Percentiles rank a stretch among this genome's conserved stretches.
These are phyloP conservation scores for Orius laevigatus DNA, from an alignment of 1,140 invertebrate genomes.

Conservation along the genomic window DNA sequence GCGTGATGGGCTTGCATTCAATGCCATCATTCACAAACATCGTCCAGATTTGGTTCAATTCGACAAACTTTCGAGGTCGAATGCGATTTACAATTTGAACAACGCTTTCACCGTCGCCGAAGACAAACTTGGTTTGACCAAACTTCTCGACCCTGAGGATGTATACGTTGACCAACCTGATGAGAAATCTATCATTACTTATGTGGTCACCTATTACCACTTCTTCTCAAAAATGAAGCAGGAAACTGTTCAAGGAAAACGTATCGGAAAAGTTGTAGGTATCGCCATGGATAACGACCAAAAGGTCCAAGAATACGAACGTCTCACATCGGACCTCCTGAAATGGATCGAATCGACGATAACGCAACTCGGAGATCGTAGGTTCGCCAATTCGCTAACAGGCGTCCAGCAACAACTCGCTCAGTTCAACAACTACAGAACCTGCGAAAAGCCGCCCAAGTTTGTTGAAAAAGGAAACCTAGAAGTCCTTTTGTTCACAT, in stretches of 20 bases:
- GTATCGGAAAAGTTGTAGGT: conserved; percentile 94
- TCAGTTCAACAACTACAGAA: conserved; percentile 94
- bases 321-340: conserved; percentile 84
- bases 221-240: conserved; percentile 99
- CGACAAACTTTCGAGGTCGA: conserved; percentile 89
- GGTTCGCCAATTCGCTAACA: conserved; percentile 87
- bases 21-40: conserved; percentile 99
- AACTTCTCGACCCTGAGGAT: conserved; percentile 97
- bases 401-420: conserved; percentile 92
- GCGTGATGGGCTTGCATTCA: conserved; percentile 97
- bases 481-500: conserved; percentile 90
- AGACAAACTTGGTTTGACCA: conserved; percentile 91
- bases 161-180: conserved; percentile 98
- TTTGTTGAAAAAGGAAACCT: conserved; percentile 98
- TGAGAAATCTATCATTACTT: conserved; percentile 99
- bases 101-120: conserved; percentile 94
- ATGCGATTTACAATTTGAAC: conserved; percentile 94
- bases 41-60: conserved; percentile 91
- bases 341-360: conserved; percentile 97
- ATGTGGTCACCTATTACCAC: conserved; percentile 99
- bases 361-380: conserved; percentile 75
- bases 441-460: conserved; percentile 97
- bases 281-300: conserved; percentile 97
- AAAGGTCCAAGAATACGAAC: conserved; percentile 93
- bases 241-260: conserved; percentile 95